phyloP scores from a whole-genome alignment of 2,113 vertebrate genomes.

The Delphinus delphis region DNA sequence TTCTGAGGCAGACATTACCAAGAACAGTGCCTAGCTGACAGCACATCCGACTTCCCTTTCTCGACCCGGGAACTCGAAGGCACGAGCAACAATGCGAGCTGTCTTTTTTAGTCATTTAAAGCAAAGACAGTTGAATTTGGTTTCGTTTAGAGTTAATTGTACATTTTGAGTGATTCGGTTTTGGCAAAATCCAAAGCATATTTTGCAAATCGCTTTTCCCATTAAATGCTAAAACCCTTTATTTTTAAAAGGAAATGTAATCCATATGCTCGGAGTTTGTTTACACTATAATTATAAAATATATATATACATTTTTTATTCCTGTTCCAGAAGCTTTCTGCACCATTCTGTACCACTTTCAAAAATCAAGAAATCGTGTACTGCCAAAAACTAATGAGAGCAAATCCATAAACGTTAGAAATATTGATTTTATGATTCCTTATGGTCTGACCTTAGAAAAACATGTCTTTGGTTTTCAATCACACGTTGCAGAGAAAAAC shows the following conservation, averaged over 20 bases:
- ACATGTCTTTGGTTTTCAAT: slow-evolving; percentile 10
- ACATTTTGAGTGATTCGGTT: slow-evolving; percentile 70
- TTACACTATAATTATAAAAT: slow-evolving; percentile 73
- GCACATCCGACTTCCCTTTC: slow-evolving; percentile 38
- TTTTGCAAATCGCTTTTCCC: slow-evolving; percentile 75
- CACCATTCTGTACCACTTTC: slow-evolving; percentile 61
- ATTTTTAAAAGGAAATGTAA: slow-evolving; percentile 79
- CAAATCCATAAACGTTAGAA: slow-evolving; percentile 68
- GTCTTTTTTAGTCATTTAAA: slow-evolving; percentile 62
- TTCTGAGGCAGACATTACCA: background rate
- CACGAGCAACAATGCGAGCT: slow-evolving; percentile 52
- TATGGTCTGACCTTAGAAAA: slow-evolving; percentile 57
- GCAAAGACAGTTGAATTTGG: slow-evolving; percentile 73
- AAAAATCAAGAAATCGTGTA: slow-evolving; percentile 53
- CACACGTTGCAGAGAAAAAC: slow-evolving; percentile 28
- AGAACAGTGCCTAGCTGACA: background rate
- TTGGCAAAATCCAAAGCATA: slow-evolving; percentile 79
- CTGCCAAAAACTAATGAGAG: slow-evolving; percentile 66
- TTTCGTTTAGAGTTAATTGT: slow-evolving; percentile 75
- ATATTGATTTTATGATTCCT: slow-evolving; percentile 67
- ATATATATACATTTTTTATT: slow-evolving; percentile 48
- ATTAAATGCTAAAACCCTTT: slow-evolving; percentile 74
- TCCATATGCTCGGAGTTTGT: slow-evolving; percentile 80
- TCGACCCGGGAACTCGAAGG: background rate
- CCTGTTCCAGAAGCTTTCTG: slow-evolving; percentile 66